Evolutionary conservation across 2,113 vertebrate genomes (phyloP).

Genomic region (Ovibos moschatus): DNA sequence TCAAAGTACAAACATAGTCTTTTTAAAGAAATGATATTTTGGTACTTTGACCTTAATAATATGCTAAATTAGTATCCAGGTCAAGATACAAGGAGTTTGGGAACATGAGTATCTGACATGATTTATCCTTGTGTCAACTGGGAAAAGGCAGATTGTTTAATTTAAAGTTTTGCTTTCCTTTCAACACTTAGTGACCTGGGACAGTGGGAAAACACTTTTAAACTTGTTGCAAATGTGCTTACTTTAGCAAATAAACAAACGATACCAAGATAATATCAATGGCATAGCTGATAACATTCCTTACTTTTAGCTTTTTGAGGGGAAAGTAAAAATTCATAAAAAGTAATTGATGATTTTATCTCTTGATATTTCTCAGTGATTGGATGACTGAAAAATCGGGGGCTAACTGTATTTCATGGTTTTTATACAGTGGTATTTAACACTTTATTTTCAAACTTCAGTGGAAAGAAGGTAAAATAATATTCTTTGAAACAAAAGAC

Average conservation of each 20-base stretch:
- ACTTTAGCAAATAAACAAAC: slow-evolving; percentile 68
- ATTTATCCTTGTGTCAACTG: slow-evolving; percentile 70
- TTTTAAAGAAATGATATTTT: slow-evolving; percentile 76
- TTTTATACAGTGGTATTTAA: background rate
- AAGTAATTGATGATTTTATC: background rate
- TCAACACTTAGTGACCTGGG: slow-evolving; percentile 63
- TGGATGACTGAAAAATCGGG: background rate
- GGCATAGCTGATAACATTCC: slow-evolving; percentile 24
- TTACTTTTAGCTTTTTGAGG: slow-evolving; percentile 48
- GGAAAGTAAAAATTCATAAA: slow-evolving; percentile 48
- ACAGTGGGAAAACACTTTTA: slow-evolving; percentile 67
- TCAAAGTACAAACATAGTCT: slow-evolving; percentile 69
- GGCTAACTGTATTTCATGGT: background rate
- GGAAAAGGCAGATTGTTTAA: slow-evolving; percentile 47
- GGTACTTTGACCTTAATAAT: slow-evolving; percentile 81
- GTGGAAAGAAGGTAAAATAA: background rate
- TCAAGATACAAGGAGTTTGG: slow-evolving; percentile 63
- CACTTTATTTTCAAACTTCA: background rate
- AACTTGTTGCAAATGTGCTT: slow-evolving; percentile 68
- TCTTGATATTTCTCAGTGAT: slow-evolving; percentile 9
- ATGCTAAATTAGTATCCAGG: slow-evolving; percentile 78
- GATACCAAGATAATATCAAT: slow-evolving; percentile 41
- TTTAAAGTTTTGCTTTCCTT: slow-evolving; percentile 57
- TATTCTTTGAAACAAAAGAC: background rate
- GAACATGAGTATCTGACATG: slow-evolving; percentile 58